Base-by-base conservation (phyloP, 2,888 invertebrate species). In the Ceraclea dissimilis region DNA sequence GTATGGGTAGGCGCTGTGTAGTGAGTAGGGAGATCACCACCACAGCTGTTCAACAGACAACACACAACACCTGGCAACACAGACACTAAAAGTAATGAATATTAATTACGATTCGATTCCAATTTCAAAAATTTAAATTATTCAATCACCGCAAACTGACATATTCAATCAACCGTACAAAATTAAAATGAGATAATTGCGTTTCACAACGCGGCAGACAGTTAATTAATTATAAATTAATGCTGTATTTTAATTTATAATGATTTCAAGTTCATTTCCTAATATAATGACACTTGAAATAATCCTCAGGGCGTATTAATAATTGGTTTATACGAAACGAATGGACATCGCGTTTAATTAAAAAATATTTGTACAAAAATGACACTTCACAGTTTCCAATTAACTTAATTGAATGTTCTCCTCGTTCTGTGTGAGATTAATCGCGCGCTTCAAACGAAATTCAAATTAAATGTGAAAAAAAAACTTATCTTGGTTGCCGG, bases 331-430 rank as follows among this genome's bases (percentile, higher is more conserved):
- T 26, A 10, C 39, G 13, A 2, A 39, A 39, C 39, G 39, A 39
- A 39, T 13, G 39, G 16, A 39, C 39, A 39, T 16, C n/a, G 13
- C 39, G n/a, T n/a, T 13, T 39, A 31, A 31, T 31, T 31, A 31
- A 31, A 31, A 31, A 31, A 31, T 8, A 31, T 31, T 8, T 39
- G 4, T 18, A 46, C 19, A 46, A 46, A 46, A 50, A 18, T 51
- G 51, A 47, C 51, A 56, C 56, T 47, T 39, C 56, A 51, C 51
- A 33, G 51, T 56, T 51, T 47, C 48, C 47, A 56, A 56, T 51
- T 51, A 46, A 50, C 31, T 49, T 49, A 49, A 49, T 49, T 49
- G 49, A 49, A 26, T 20, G 26, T 49, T 26, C 20, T 26, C 16
- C 49, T 20, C 46, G 13, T 19, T 26, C 21, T 18, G 21, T 34